phyloP scores from a whole-genome alignment of 2,797 vertebrate genomes.

The Myotis daubentonii region DNA sequence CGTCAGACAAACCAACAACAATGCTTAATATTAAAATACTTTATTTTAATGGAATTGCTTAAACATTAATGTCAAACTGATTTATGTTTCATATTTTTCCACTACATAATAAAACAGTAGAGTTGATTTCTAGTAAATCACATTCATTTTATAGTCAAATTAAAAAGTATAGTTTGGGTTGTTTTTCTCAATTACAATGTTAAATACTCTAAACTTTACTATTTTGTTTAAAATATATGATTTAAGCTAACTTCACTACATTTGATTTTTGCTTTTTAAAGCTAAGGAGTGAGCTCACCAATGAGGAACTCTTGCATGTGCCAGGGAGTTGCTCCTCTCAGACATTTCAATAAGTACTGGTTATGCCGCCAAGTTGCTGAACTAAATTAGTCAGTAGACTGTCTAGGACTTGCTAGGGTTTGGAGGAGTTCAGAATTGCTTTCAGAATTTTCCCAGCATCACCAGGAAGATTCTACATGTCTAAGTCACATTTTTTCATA shows the following conservation, averaged over 20 bases:
- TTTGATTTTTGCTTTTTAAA: neutral
- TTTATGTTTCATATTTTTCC: neutral
- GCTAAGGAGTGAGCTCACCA: neutral
- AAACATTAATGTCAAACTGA: neutral
- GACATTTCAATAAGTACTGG: neutral
- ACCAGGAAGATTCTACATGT: neutral
- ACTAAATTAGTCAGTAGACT: neutral
- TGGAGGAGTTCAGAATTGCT: neutral
- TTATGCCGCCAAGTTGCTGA: neutral
- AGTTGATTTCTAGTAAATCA: too few species aligned
- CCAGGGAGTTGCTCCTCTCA: neutral
- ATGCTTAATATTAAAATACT: slow-evolving; percentile 5
- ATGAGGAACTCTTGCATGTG: neutral
- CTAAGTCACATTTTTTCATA: neutral
- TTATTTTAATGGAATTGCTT: neutral
- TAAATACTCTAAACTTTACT: neutral
- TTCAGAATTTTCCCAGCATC: neutral
- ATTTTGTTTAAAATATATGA: slow-evolving; percentile 3
- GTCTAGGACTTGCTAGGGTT: neutral
- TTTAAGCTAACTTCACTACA: neutral
- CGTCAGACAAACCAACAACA: neutral
- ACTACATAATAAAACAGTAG: too few species aligned
- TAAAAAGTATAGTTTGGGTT: neutral
- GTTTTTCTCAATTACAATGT: neutral
- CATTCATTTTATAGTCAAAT: neutral